Conservation (phyloP, 1,140 invertebrate genomes). For the Branchinecta lynchi region DNA sequence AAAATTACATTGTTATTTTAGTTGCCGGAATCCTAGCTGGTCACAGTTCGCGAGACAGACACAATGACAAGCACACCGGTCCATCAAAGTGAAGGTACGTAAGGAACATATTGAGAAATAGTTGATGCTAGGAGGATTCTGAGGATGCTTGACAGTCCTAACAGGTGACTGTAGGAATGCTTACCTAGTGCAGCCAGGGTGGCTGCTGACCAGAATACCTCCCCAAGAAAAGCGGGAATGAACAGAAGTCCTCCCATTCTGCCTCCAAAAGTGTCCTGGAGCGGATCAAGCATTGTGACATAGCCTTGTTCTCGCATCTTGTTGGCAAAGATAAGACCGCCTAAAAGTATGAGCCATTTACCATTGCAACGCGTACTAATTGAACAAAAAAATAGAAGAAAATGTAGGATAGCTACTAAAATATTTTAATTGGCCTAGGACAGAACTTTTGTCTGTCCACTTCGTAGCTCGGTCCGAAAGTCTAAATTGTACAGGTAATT, state of each 20-base stretch:
- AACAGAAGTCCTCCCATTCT: conserved; percentile 93
- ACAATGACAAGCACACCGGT: too few relatives aligned
- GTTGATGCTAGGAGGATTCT: too few relatives aligned
- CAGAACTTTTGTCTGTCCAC: background rate
- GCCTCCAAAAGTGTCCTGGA: conserved; percentile 87
- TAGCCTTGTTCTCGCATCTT: conserved; percentile 94
- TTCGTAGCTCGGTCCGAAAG: background rate
- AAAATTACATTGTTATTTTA: too few relatives aligned
- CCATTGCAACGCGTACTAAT: background rate
- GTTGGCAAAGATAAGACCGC: conserved; percentile 93
- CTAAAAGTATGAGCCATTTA: conserved; percentile 34
- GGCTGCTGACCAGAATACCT: conserved; percentile 94
- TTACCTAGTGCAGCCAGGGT: conserved; percentile 82
- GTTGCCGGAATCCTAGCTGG: too few relatives aligned
- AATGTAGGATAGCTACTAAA: conserved; percentile 20
- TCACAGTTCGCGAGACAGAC: too few relatives aligned
- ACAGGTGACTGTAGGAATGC: background rate
- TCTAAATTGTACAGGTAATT: too few relatives aligned
- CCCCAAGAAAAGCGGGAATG: conserved; percentile 87
- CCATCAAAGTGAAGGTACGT: too few relatives aligned
- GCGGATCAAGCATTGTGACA: conserved; percentile 95
- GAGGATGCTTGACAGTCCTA: too few relatives aligned
- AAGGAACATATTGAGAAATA: too few relatives aligned
- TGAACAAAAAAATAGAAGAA: conserved; percentile 14
- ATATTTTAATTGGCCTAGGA: background rate